Conservation (phyloP, 37 sponge, comb jelly and placozoan species). For the Cliona cf. orientalis region DNA sequence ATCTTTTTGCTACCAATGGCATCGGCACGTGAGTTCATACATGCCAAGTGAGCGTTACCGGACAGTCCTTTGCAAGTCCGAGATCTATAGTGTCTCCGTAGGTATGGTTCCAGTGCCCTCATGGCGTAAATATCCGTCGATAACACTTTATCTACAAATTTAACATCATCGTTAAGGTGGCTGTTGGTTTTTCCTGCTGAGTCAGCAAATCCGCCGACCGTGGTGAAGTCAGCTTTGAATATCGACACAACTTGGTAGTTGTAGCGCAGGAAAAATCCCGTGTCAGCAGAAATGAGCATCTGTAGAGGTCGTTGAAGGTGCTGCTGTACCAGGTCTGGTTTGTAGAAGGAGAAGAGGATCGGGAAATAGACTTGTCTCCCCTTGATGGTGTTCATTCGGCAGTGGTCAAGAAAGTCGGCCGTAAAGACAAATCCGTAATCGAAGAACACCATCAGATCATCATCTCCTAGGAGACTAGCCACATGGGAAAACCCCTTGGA, state of each 20-base stretch:
- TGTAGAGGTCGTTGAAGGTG: not conserved
- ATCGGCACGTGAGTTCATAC: slow-evolving; percentile 52
- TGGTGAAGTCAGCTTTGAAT: slow-evolving; percentile 45
- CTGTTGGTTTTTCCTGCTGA: not conserved
- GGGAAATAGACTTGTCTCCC: slow-evolving; percentile 57
- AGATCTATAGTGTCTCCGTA: slow-evolving; percentile 20
- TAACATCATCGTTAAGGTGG: slow-evolving; percentile 26
- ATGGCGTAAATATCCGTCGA: slow-evolving; percentile 29
- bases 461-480: not conserved
- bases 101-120: slow-evolving; percentile 67
- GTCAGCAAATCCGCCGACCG: not conserved
- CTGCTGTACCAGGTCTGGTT: slow-evolving; percentile 28
- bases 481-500: slow-evolving; percentile 18
- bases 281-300: slow-evolving; percentile 26
- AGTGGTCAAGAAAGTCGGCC: slow-evolving; percentile 44
- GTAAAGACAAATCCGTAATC: slow-evolving; percentile 43
- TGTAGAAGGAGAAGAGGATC: slow-evolving; percentile 63
- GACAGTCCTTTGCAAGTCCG: slow-evolving; percentile 35
- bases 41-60: slow-evolving; percentile 5
- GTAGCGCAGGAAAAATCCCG: slow-evolving; percentile 58
- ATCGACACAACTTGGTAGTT: slow-evolving; percentile 61
- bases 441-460: slow-evolving; percentile 42
- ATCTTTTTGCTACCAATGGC: slow-evolving; percentile 60
- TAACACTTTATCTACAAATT: slow-evolving; percentile 48
- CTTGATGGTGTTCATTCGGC: slow-evolving; percentile 27